A percentile compares a stretch with the other conserved stretches of the same genome.
Conservation (phyloP, 2,113 vertebrate genomes). For the Orthochromis indermauri region DNA sequence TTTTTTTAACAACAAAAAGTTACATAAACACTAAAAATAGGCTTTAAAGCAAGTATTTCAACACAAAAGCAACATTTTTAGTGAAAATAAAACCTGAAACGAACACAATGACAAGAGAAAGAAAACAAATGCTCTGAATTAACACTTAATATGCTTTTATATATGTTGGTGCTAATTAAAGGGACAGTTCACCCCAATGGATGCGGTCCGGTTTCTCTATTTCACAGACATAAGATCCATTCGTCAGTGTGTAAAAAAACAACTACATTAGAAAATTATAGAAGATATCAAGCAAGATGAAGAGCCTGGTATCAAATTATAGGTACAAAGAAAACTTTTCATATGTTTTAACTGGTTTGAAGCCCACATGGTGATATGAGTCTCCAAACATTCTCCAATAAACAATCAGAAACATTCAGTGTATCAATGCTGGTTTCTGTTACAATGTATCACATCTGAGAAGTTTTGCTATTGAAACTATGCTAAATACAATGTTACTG, state of each 20-base stretch:
- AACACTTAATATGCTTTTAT: not conserved
- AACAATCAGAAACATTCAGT: not conserved
- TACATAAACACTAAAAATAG: not conserved
- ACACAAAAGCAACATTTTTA: not conserved
- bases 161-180: not conserved
- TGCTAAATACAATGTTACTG: not conserved
- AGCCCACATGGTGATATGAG: not conserved
- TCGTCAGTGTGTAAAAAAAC: not conserved
- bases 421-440: not conserved
- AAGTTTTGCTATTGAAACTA: not conserved
- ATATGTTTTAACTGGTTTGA: not conserved
- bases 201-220: not conserved
- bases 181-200: not conserved
- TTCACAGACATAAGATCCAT: not conserved
- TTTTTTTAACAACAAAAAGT: not conserved
- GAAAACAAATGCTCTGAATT: not conserved
- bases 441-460: not conserved
- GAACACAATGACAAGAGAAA: not conserved
- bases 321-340: not conserved
- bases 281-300: not conserved
- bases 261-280: not conserved
- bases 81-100: not conserved
- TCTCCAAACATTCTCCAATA: not conserved
- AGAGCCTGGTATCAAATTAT: not conserved
- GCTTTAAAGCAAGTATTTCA: not conserved